Evolutionary conservation across 2,113 vertebrate species (phyloP), one percentile per base, ranked within the genome.

Genomic region (Dromas ardeola): DNA sequence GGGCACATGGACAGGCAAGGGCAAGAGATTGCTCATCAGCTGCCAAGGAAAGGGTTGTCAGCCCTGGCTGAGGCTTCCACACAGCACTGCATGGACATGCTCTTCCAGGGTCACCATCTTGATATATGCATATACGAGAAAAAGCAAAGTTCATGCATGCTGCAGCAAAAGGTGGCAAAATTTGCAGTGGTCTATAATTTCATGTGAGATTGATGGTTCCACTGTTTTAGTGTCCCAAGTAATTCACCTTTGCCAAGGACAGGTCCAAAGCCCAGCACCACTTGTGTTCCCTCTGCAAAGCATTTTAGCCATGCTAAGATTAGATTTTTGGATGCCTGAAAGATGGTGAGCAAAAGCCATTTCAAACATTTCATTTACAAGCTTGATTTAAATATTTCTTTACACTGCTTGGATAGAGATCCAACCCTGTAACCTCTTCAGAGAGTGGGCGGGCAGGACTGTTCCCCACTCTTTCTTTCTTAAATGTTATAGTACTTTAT

Each of bases 111-210:
- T 56, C 9, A 11, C 30, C 12, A 6, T 27, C 20, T 65, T 43
- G 19, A 10, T 74, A 3, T 36, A 50, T 0, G 1, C 6, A 13
- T 5, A 4, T 6, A 9, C 65, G 50, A 74, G 38, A 50, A 11
- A 59, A 92, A 81, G 15, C 10, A 71, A 36, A 10, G 25, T 62
- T 72, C 25, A 30, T 16, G 9, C 10, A 36, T 14, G 23, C 53
- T 73, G 45, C n/a, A 67, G 25, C 5, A 74, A 74, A 66, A 89
- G 20, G 18, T 52, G 32, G 15, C 5, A 93, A 76, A 67, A 61
- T 69, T 72, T 40, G 2, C 34, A 22, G 11, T 49, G 21, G 8
- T 61, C 45, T 70, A 2, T 79, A 43, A 50, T 77, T 71, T n/a
- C 17, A 61, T 12, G 4, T 36, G n/a, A 58, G 15, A 80, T 19